These are phyloP conservation scores for Apogon hyalosoma DNA, from an alignment of 2,797 vertebrate genomes.

Conservation along the genomic window DNA sequence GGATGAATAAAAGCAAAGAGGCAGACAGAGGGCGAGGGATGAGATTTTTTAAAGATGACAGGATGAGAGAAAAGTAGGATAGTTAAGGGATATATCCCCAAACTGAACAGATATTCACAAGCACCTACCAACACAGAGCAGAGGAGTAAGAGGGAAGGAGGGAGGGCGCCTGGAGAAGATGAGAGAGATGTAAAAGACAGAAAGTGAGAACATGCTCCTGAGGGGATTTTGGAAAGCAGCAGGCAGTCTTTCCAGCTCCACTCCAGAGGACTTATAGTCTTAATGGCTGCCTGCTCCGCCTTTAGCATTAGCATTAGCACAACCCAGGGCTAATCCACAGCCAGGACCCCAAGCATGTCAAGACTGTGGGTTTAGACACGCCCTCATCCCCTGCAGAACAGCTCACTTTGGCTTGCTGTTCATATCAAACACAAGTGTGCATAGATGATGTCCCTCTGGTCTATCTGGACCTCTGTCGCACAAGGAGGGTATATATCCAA, in stretches of 20 bases:
- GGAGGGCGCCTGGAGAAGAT: conserved; percentile 45
- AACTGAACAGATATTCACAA: conserved; percentile 52
- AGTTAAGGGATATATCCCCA: conserved; percentile 43
- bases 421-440: not conserved
- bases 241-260: conserved; percentile 64
- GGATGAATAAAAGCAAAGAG: conserved; percentile 25
- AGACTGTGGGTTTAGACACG: conserved; percentile 52
- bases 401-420: conserved; percentile 40
- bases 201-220: conserved; percentile 66
- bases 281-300: conserved; percentile 70
- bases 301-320: conserved; percentile 76
- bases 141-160: conserved; percentile 32
- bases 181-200: conserved; percentile 69
- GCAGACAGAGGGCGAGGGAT: conserved; percentile 6
- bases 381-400: conserved; percentile 54
- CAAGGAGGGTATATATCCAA: conserved; percentile 20
- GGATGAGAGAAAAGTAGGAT: conserved; percentile 38
- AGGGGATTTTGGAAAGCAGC: conserved; percentile 66
- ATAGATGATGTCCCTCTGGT: not conserved
- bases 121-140: conserved; percentile 11
- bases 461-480: conserved; percentile 32
- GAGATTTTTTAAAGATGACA: conserved; percentile 26
- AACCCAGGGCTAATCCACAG: conserved; percentile 65
- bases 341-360: conserved; percentile 60
- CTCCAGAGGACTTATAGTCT: conserved; percentile 71